phyloP scores from a whole-genome alignment of 2,888 invertebrate species.

The Ceramica pisi region DNA sequence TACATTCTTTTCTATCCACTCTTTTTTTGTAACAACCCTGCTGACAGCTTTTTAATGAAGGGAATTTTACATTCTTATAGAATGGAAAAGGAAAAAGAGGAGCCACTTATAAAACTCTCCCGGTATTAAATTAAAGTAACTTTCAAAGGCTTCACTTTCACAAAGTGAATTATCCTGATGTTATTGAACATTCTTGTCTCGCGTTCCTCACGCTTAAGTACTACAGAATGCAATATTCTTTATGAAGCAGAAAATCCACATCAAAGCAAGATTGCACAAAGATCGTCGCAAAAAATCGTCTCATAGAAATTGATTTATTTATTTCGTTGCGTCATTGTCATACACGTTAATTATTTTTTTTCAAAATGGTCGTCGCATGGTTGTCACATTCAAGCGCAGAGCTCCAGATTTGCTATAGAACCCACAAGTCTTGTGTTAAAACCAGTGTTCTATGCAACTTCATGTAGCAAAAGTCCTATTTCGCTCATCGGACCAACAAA shows the following conservation, averaged over 20 bases:
- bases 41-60: too few species aligned
- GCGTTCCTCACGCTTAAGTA: not conserved
- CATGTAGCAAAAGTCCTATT: slow-evolving; percentile 1
- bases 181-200: not conserved
- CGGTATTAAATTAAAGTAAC: not conserved
- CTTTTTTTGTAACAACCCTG: too few species aligned
- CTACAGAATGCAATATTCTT: not conserved
- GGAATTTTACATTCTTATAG: too few species aligned
- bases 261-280: not conserved
- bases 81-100: too few species aligned
- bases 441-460: too few species aligned
- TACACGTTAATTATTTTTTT: not conserved
- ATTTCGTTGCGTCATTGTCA: too few species aligned
- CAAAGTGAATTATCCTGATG: not conserved
- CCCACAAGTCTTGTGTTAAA: not conserved
- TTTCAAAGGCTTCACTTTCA: not conserved
- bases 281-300: too few species aligned
- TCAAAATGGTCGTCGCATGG: too few species aligned
- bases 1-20: too few species aligned
- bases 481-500: slow-evolving; percentile 2
- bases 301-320: not conserved
- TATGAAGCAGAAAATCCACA: not conserved
- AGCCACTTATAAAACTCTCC: not conserved
- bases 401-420: not conserved
- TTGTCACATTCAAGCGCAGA: not conserved